Conservation (phyloP, 2,888 invertebrate genomes). For the Chromoteleia sp. region DNA sequence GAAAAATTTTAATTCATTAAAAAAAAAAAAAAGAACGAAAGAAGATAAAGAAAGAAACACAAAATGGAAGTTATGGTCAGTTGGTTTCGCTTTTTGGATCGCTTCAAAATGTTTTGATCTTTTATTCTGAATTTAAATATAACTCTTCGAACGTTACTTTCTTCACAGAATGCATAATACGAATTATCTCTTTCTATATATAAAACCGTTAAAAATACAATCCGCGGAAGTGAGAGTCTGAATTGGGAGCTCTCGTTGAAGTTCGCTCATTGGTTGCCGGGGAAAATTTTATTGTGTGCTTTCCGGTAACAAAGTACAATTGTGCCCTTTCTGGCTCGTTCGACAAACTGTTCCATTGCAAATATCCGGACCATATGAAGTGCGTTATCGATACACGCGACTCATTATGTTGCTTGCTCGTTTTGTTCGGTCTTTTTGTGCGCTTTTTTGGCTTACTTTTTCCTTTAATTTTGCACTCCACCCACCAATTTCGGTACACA, state of each 20-base stretch:
- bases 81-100: too few species aligned
- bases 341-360: conserved; percentile 26
- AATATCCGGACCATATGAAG: conserved; percentile 53
- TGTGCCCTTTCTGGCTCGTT: conserved; percentile 20
- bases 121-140: neutral
- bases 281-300: conserved; percentile 46
- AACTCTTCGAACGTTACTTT: too few species aligned
- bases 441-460: neutral
- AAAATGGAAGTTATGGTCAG: too few species aligned
- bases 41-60: too few species aligned
- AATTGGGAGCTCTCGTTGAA: conserved; percentile 4
- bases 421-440: conserved; percentile 19
- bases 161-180: neutral
- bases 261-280: conserved; percentile 11
- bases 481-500: neutral
- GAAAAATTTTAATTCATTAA: too few species aligned
- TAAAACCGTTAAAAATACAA: neutral
- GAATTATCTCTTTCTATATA: neutral
- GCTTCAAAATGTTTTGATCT: too few species aligned
- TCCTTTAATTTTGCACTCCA: neutral
- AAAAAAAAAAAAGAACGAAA: too few species aligned
- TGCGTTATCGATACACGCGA: conserved; percentile 38
- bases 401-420: conserved; percentile 5
- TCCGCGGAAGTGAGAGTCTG: conserved; percentile 34
- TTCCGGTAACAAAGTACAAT: conserved; percentile 51